Percentiles rank a stretch among this genome's conserved stretches.
Evolutionary conservation across 2,888 invertebrate genomes (phyloP).

Genomic region (Drosophila neonasuta): DNA sequence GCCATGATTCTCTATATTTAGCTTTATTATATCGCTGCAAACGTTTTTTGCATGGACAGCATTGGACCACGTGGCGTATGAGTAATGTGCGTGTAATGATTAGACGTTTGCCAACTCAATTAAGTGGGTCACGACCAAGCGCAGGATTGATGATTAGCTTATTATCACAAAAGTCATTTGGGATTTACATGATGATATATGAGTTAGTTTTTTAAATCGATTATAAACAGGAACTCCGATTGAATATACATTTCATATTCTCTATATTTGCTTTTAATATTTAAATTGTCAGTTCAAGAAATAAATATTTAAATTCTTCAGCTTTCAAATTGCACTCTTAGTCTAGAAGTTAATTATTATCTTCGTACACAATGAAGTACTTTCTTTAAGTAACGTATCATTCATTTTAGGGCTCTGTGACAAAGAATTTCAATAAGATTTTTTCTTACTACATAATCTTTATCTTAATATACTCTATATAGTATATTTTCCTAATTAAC

Average conservation of each 20-base stretch:
- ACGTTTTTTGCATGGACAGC: slow-evolving; percentile 8
- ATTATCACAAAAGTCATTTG: neutral
- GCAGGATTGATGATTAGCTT: slow-evolving; percentile 7
- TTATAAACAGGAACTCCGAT: neutral
- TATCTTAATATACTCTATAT: too few relatives aligned
- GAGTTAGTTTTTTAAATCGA: neutral
- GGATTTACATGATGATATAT: neutral
- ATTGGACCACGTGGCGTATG: slow-evolving; percentile 39
- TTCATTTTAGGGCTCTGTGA: too few relatives aligned
- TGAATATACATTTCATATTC: neutral
- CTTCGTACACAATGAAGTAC: too few relatives aligned
- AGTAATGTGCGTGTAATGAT: slow-evolving; percentile 51
- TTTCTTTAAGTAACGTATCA: too few relatives aligned
- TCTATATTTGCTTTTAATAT: too few relatives aligned
- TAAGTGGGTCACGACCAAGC: slow-evolving; percentile 27
- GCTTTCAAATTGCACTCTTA: too few relatives aligned
- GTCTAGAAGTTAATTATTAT: too few relatives aligned
- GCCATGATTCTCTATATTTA: slow-evolving; percentile 50
- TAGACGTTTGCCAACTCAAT: slow-evolving; percentile 33
- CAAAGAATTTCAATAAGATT: too few relatives aligned
- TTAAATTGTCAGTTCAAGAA: too few relatives aligned
- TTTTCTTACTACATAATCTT: too few relatives aligned
- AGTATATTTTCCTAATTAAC: slow-evolving; percentile 6
- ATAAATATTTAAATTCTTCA: too few relatives aligned
- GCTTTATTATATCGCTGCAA: slow-evolving; percentile 20